Evolutionary conservation across 2,888 invertebrate genomes (phyloP).

Genomic region (Neuroscelio doddi): DNA sequence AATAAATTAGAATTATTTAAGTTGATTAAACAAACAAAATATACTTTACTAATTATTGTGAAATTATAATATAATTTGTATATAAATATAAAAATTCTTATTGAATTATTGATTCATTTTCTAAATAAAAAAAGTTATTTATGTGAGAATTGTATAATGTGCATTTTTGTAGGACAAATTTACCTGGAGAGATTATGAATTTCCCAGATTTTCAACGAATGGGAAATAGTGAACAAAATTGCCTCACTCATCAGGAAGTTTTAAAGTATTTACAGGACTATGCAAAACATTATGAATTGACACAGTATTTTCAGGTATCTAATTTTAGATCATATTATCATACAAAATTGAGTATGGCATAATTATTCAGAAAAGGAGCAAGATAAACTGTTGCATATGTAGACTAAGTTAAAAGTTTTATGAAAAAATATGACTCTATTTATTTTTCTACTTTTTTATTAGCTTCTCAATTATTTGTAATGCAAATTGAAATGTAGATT

Average conservation of each 20-base stretch:
- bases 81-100: too few species aligned
- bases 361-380: background rate
- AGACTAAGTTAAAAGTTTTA: background rate
- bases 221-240: slow-evolving; percentile 74
- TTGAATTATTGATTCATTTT: too few species aligned
- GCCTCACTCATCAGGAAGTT: slow-evolving; percentile 79
- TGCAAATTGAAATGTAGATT: too few species aligned
- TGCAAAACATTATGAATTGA: slow-evolving; percentile 77
- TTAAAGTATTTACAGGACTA: slow-evolving; percentile 76
- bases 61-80: too few species aligned
- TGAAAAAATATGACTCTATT: background rate
- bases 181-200: slow-evolving; percentile 87
- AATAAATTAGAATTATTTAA: too few species aligned
- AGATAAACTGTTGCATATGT: background rate
- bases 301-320: slow-evolving; percentile 77
- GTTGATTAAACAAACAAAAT: too few species aligned
- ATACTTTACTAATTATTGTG: too few species aligned
- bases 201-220: slow-evolving; percentile 81
- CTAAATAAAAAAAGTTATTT: too few species aligned
- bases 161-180: slow-evolving; percentile 77
- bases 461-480: background rate
- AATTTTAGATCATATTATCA: background rate
- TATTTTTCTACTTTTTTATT: background rate
- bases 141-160: too few species aligned
- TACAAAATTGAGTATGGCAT: too few species aligned